A percentile compares a stretch with the other conserved stretches of the same genome.
These are phyloP conservation scores for Pogonocherus hispidulus DNA, from an alignment of 2,888 invertebrate species.

Conservation along the genomic window DNA sequence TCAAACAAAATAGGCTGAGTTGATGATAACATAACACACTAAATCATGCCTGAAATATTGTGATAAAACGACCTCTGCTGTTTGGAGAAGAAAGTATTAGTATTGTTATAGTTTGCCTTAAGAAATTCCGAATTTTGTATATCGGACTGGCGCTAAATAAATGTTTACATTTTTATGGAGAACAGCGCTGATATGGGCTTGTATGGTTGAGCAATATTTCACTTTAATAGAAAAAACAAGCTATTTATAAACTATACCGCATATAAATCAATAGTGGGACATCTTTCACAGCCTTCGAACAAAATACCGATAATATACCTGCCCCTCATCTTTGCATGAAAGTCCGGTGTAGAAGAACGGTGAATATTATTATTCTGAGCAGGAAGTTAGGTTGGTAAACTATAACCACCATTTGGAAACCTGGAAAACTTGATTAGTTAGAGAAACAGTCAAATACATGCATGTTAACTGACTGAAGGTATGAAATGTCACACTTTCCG, in stretches of 20 bases:
- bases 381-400: no score
- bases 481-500: no score
- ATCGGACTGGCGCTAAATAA: slow-evolving; percentile 11
- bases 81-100: slow-evolving; percentile 34
- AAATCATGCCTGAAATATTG: slow-evolving; percentile 43
- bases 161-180: background rate
- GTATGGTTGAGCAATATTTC: background rate
- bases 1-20: slow-evolving; percentile 33
- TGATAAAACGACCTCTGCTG: slow-evolving; percentile 37
- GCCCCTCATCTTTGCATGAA: no score
- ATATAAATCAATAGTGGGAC: no score
- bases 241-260: no score
- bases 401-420: no score
- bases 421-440: no score
- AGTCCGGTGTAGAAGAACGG: no score
- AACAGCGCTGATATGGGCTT: background rate
- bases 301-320: no score
- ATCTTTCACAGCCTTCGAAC: background rate
- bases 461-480: no score
- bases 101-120: slow-evolving; percentile 25
- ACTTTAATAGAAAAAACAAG: background rate
- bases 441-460: no score
- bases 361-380: no score
- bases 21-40: slow-evolving; percentile 43
- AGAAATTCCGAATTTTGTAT: slow-evolving; percentile 30